Base-by-base conservation (phyloP, 1,140 invertebrate species). In the Nasonia giraulti region DNA sequence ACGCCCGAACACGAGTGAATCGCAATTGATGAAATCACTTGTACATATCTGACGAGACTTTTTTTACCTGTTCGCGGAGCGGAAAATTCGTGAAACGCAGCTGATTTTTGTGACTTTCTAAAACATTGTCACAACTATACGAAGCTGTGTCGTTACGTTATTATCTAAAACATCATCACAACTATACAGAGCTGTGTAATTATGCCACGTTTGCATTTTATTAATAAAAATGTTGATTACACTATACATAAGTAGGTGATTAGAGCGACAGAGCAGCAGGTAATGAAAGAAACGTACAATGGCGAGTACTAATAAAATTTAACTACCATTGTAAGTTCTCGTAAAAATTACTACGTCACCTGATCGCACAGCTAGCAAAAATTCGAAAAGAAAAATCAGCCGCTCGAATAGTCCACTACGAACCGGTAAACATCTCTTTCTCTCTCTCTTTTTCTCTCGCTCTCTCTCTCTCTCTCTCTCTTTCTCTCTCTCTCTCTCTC, bases 81-180 rank as follows among this genome's bases (percentile, higher is more conserved):
- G 23, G 75, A 83, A 78, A 83, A 79, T 83, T 78, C 12, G 74
- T 27, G 82, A 83, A 77, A 68, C 40, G 12, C 44, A 17, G 11
- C 14, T n/a, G 37, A 40, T 23, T 4, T 80, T 69, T 40, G 33
- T 3, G 14, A 82, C 80, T 82, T 82, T 82, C 80, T 75, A 82
- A 62, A n/a, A 44, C 4, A 62, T 55, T 1, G 14, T 40, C 37
- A 47, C 3, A 27, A n/a, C 40, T 55, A 20, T 55, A 17, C 50
- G 4, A 4, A 55, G 12, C 17, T 8, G 0, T 10, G 50, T 62
- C 2, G 6, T 62, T 20, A 62, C 27, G 27, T 62, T 20, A 5
- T 20, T 62, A 4, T 62, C n/a, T 62, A 82, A 62, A n/a, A 44
- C 4, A 62, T 55, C 17, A 14, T 40, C 37, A 47, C 0, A 27